A percentile compares a stretch with the other conserved stretches of the same genome.
phyloP scores from a whole-genome alignment of 1,140 invertebrate genomes.

The Mycetomoellerius zeteki region DNA sequence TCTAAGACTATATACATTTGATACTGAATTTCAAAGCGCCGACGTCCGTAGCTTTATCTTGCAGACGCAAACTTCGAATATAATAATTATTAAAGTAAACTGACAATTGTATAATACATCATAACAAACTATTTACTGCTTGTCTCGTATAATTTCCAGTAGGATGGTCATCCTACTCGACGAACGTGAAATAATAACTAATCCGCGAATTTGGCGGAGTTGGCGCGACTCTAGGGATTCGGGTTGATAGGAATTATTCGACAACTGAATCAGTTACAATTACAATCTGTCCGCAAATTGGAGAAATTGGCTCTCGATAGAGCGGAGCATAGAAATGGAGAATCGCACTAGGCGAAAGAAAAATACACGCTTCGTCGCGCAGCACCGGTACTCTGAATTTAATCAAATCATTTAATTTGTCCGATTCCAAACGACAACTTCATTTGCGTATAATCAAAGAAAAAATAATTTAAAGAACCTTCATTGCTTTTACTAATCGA shows the following conservation, averaged over 20 bases:
- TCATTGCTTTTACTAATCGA: background rate
- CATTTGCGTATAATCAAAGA: background rate
- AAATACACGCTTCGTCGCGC: background rate
- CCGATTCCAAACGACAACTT: background rate
- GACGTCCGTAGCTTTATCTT: background rate
- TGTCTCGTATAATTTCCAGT: background rate
- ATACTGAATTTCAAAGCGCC: background rate
- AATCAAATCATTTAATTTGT: background rate
- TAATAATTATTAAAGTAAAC: background rate
- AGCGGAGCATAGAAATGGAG: background rate
- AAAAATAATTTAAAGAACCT: conserved; percentile 19
- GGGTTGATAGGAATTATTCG: conserved; percentile 39
- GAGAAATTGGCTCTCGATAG: conserved; percentile 10
- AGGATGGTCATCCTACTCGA: background rate
- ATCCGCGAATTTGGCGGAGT: background rate
- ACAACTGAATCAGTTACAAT: conserved; percentile 39
- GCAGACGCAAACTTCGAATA: conserved; percentile 6
- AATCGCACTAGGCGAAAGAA: background rate
- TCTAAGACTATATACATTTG: background rate
- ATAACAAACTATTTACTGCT: background rate
- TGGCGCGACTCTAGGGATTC: background rate
- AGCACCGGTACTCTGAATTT: background rate
- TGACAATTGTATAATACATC: too few species aligned
- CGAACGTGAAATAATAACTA: conserved; percentile 46
- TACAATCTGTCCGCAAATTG: conserved; percentile 48